phyloP scores from a whole-genome alignment of 2,888 invertebrate species.

The Harpalus rubripes region DNA sequence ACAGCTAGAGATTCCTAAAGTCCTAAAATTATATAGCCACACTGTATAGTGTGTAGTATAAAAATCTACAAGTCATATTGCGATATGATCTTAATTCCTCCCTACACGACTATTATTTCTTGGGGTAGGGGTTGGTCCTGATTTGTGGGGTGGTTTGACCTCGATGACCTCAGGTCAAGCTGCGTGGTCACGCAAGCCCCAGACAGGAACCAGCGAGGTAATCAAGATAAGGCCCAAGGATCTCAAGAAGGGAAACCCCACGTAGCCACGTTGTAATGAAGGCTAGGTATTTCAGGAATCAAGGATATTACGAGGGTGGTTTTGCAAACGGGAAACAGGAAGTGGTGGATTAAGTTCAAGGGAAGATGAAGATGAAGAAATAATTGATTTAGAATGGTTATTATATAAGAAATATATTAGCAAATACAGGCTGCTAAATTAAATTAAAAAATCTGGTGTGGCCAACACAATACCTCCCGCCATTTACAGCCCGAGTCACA shows the following conservation, averaged over 20 bases:
- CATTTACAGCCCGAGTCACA: no score
- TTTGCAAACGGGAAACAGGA: neutral
- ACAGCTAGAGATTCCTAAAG: no score
- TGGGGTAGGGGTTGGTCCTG: neutral
- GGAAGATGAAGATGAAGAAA: neutral
- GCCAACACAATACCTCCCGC: no score
- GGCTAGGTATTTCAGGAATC: neutral
- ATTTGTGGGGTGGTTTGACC: neutral
- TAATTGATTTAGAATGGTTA: no score
- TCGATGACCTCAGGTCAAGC: neutral
- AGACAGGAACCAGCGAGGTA: neutral
- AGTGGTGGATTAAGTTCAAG: neutral
- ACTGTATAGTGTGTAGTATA: neutral
- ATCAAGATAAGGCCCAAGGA: neutral
- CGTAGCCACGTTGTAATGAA: neutral
- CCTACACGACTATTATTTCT: neutral
- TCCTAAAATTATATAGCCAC: no score
- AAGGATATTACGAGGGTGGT: neutral
- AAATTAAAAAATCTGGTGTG: no score
- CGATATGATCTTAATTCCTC: neutral
- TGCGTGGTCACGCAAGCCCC: neutral
- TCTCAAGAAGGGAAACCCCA: neutral
- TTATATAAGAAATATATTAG: no score
- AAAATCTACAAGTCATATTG: neutral
- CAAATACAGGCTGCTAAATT: no score